Base-by-base conservation (phyloP, 1,140 invertebrate genomes). In the Manduca sexta region DNA sequence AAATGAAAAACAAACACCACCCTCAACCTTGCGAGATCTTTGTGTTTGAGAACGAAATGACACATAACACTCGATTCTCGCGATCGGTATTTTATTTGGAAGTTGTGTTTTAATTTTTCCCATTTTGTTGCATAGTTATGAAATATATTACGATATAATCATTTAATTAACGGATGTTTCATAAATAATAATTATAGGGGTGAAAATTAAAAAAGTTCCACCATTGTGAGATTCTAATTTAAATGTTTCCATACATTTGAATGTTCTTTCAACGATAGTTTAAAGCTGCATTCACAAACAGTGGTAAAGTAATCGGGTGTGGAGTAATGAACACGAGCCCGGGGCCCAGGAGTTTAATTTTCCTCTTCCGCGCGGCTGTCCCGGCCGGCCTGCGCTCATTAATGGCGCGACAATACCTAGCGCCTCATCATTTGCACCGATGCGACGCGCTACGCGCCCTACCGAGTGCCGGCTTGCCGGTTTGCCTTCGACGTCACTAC, bases 311-410 rank as follows among this genome's bases (percentile, higher is more conserved):
- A 74, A 80, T 75, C 75, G 74, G 71, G 73, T 74, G 76, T 74
- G 67, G 70, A 77, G 69, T 75, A 82, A 77, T 79, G 78, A 80
- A 80, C 68, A 74, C 67, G 71, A 74, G 74, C 79, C 72, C 54
- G 59, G 69, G 76, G 75, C 77, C 70, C 79, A 76, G 76, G 68
- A 75, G 78, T 83, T 83, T 85, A 85, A 85, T 85, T 85, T 85
- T 83, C 82, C 82, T 85, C 72, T 85, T 85, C 82, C 79, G 79
- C 66, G 59, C 69, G 60, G 64, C 68, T 65, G 69, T 76, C 69
- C 61, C 69, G 73, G 57, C 64, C 68, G 66, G 64, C 65, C 63
- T 30, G 60, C 60, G 72, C 74, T 84, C 80, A 84, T 84, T 84
- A 84, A 78, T 75, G 74, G 61, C 56, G 70, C 74, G 72, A 80